Evolutionary conservation across 1,140 invertebrate genomes (phyloP).

Genomic region (Physella acuta): DNA sequence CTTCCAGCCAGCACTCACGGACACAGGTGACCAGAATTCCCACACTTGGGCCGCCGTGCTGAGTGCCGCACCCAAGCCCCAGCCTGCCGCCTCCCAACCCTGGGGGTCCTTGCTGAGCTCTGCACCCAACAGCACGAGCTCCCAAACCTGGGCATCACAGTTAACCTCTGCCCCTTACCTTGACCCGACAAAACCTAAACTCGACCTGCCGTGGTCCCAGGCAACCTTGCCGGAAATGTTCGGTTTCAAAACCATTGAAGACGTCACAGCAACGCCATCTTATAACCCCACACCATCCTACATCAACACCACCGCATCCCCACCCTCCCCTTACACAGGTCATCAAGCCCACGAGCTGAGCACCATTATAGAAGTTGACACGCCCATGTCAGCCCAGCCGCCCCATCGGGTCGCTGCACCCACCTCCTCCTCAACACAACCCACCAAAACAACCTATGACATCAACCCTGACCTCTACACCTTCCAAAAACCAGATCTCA

Average conservation of each 20-base stretch:
- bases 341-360: conserved; percentile 35
- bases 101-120: conserved; percentile 17
- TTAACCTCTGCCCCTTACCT: not conserved
- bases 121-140: not conserved
- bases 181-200: not conserved
- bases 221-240: not conserved
- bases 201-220: not conserved
- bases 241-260: not conserved
- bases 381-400: conserved; percentile 23
- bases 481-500: not conserved
- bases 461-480: conserved; percentile 3
- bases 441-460: not conserved
- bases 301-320: not conserved
- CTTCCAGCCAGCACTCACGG: not conserved
- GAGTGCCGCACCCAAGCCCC: not conserved
- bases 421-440: conserved; percentile 5
- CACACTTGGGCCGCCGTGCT: too few species aligned
- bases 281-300: too few species aligned
- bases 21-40: too few species aligned
- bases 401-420: not conserved
- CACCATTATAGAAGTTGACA: conserved; percentile 43
- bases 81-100: not conserved
- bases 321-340: not conserved
- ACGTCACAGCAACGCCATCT: not conserved
- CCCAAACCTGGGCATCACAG: not conserved